A percentile compares a stretch with the other conserved stretches of the same genome.
Evolutionary conservation across 2,888 invertebrate species (phyloP).

Genomic region (Tenthredo notha): DNA sequence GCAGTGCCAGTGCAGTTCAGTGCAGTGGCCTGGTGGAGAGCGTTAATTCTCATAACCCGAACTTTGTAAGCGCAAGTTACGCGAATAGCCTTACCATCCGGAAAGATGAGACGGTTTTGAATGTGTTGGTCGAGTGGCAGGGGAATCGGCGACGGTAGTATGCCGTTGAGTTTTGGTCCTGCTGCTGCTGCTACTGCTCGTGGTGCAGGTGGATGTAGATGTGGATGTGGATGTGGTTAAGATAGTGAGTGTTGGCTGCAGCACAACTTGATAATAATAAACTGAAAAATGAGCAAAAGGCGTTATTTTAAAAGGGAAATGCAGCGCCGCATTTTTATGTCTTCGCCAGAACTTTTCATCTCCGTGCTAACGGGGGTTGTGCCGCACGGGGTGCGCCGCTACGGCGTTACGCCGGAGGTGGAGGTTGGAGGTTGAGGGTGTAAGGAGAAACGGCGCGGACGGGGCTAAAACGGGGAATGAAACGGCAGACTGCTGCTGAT

Average conservation of each 20-base stretch:
- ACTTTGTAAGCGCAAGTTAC: conserved; percentile 72
- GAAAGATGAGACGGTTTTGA: conserved; percentile 59
- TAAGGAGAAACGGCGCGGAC: conserved; percentile 43
- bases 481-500: conserved; percentile 78
- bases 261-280: conserved; percentile 78
- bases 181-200: not conserved
- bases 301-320: conserved; percentile 79
- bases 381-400: conserved; percentile 10
- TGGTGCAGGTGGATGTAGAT: not conserved
- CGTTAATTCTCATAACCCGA: conserved; percentile 70
- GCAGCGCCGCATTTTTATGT: conserved; percentile 78
- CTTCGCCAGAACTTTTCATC: conserved; percentile 76
- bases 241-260: conserved; percentile 55
- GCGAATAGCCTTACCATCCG: conserved; percentile 63
- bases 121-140: conserved; percentile 40
- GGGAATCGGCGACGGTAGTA: conserved; percentile 47
- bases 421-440: conserved; percentile 58
- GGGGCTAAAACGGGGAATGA: conserved; percentile 74
- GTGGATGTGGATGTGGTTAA: conserved; percentile 30
- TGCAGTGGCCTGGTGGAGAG: conserved; percentile 34
- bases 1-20: not conserved
- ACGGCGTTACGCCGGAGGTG: conserved; percentile 15
- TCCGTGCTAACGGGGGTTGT: conserved; percentile 64
- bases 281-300: conserved; percentile 76
- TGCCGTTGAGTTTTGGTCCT: conserved; percentile 49